Evolutionary conservation across 1,140 invertebrate genomes (phyloP), one percentile per base, ranked within the genome.

Genomic region (Drosophila gunungcola): DNA sequence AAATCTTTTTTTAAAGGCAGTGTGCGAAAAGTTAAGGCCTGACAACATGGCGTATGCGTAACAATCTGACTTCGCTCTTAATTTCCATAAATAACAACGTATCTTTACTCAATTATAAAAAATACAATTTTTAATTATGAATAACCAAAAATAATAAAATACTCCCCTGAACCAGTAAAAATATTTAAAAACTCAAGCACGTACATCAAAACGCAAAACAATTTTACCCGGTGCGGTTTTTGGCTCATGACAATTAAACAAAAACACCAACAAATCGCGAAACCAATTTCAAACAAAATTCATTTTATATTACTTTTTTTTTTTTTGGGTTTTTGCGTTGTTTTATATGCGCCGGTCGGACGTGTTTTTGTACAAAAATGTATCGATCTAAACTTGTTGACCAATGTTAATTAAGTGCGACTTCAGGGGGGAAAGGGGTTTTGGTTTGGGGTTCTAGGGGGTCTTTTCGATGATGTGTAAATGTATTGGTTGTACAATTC

Each of bases 351-450:
- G 36, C 3, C 2, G n/a, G 43, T 29, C 11, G 41, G 32, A 64
- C 55, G 62, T 69, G 72, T 86, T 70, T 85, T 68, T 52, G 41
- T 39, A 51, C 49, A 76, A 53, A 81, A 79, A 88, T 86, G 68
- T 79, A 83, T 79, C 67, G 75, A 73, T 79, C 78, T 54, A 42
- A 45, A 67, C 21, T 78, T 65, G 36, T 69, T 77, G 73, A 68
- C 73, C 61, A 75, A 72, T 72, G 65, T 88, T 86, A 88, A 85
- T 85, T 88, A 72, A 82, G 78, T 82, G 48, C 16, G 52, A 57
- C 12, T 16, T 2, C 16, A 43, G 12, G 4, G 36, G 25, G 4
- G 32, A 11, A 36, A 10, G 3, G 9, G 27, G 25, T 39, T 45
- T 39, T 21, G 16, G 16, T 21, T 32, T 7, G 16, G 3, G 9